Percentiles rank a stretch among this genome's conserved stretches.
Evolutionary conservation across 2,888 invertebrate species (phyloP).

Genomic region (Quadroppia sp.): DNA sequence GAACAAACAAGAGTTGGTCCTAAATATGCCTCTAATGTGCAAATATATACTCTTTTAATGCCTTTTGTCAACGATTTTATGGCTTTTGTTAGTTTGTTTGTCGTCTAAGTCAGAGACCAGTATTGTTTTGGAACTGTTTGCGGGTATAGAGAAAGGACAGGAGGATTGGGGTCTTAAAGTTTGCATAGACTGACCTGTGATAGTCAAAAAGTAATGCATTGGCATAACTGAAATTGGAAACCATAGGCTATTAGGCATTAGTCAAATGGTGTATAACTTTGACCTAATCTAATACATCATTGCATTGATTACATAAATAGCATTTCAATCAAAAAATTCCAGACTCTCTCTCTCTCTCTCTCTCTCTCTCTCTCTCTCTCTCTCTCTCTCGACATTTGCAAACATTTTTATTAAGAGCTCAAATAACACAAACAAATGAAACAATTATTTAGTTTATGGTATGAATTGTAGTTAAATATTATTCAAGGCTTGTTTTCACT

Average conservation of each 20-base stretch:
- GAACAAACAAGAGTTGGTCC: conserved; percentile 10
- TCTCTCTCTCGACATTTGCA: background rate
- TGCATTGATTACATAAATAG: conserved; percentile 11
- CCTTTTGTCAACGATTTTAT: background rate
- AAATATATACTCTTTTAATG: background rate
- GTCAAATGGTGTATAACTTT: conserved; percentile 19
- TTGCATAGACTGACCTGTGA: background rate
- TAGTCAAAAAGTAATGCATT: conserved; percentile 34
- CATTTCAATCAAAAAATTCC: conserved; percentile 3
- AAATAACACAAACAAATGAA: conserved; percentile 27
- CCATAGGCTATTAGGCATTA: conserved; percentile 27
- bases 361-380: background rate
- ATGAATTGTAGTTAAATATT: background rate
- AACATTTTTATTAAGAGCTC: conserved; percentile 16
- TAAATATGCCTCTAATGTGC: conserved; percentile 24
- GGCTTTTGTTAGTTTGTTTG: conserved; percentile 23
- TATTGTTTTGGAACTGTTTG: conserved; percentile 19
- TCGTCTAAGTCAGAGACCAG: background rate
- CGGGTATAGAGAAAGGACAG: background rate
- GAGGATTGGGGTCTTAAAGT: background rate
- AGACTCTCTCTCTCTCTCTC: background rate
- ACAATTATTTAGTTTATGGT: conserved; percentile 3
- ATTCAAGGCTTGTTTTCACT: conserved; percentile 14
- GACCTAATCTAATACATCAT: conserved; percentile 32
- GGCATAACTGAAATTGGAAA: conserved; percentile 24